Base-by-base conservation (phyloP, 2,113 vertebrate genomes). In the Asarcornis scutulata region DNA sequence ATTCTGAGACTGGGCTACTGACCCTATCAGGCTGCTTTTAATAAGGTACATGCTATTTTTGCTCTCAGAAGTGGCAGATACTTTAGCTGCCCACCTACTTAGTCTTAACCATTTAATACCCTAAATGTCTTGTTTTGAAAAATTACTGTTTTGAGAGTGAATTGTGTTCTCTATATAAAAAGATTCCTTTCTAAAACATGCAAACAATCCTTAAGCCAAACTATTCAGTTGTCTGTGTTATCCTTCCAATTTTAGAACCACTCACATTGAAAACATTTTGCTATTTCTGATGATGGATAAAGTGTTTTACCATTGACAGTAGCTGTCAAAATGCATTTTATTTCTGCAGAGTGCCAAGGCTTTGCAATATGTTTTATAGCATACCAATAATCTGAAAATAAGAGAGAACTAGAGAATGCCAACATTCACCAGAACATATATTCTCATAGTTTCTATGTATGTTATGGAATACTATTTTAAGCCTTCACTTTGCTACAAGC, bases 21-120 rank as follows among this genome's bases (percentile, higher is more conserved):
- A 99, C 99, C 98, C 98, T 98, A 98, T 98, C 98, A 98, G 98
- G 97, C 94, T 92, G 98, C 98, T 98, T 99, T 99, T 99, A 99
- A 99, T 98, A 99, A 98, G 98, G 98, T 98, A 98, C 98, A 97
- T 96, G 96, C 96, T 96, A 97, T 98, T 98, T 97, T 98, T 98
- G 97, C 96, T 98, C 98, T 97, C 97, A 96, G 95, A 97, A 97
- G 97, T 97, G 96, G 94, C 97, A 95, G 84, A 93, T 95, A 79
- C 23, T 83, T 97, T 93, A 95, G 93, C 97, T 97, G 97, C 93
- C 96, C 97, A 96, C 94, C 27, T 91, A 88, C 91, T 97, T 96
- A 80, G 80, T 67, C 84, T 98, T 98, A 98, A 98, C 98, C 85
- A 94, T 97, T 52, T 97, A 62, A 72, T 79, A 72, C 6, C 88